phyloP scores from a whole-genome alignment of 2,113 vertebrate genomes.

The Sialia sialis region DNA sequence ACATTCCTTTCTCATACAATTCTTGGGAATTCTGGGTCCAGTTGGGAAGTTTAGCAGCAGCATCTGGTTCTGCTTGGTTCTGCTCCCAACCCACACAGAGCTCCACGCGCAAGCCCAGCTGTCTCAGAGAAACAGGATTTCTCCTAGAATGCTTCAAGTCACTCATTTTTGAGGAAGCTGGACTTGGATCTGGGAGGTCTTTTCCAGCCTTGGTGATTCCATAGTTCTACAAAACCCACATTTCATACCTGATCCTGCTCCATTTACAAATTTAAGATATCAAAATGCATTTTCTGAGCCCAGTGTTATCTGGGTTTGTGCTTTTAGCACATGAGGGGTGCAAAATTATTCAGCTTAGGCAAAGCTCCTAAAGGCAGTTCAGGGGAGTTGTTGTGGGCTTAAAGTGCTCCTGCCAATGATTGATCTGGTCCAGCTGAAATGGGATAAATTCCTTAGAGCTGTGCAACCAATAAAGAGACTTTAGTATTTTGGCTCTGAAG shows the following conservation, averaged over 20 bases:
- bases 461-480: background rate
- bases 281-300: background rate
- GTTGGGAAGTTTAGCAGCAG: background rate
- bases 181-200: background rate
- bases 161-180: background rate
- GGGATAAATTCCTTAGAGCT: background rate
- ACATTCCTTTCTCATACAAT: background rate
- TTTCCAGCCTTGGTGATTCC: background rate
- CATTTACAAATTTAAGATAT: background rate
- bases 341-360: background rate
- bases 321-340: background rate
- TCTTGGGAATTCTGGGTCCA: background rate
- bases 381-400: background rate
- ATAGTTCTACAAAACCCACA: background rate
- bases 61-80: background rate
- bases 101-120: background rate
- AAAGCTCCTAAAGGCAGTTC: background rate
- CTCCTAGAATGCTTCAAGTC: background rate
- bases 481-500: background rate
- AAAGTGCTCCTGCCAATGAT: rapidly evolving
- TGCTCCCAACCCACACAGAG: background rate
- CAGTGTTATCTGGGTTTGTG: background rate
- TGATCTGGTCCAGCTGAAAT: background rate
- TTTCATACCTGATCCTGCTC: background rate
- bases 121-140: background rate